Percentiles rank a stretch among this genome's conserved stretches.
Evolutionary conservation across 1,140 invertebrate species (phyloP).

Genomic region (Drosophila ironensis): DNA sequence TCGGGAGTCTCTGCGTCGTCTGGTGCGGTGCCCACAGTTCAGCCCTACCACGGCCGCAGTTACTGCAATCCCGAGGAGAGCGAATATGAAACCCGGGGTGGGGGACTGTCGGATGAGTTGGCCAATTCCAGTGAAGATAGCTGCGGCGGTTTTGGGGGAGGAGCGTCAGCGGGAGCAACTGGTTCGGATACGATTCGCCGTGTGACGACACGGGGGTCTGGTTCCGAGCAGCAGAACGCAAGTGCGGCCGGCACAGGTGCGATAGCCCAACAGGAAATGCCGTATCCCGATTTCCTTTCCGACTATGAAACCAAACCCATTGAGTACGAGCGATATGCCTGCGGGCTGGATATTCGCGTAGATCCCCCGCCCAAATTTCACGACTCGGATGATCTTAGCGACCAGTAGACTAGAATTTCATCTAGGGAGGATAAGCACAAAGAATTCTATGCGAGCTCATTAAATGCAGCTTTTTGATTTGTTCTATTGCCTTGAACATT

Average conservation of each 20-base stretch:
- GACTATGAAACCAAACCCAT: constrained; percentile 79
- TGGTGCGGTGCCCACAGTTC: constrained; percentile 4
- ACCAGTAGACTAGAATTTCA: constrained; percentile 54
- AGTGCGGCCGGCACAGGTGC: not conserved
- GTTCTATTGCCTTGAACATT: constrained; percentile 67
- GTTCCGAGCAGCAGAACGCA: not conserved
- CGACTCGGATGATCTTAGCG: constrained; percentile 76
- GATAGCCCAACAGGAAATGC: constrained; percentile 41
- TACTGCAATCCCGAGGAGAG: constrained; percentile 79
- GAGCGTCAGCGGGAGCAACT: constrained; percentile 13
- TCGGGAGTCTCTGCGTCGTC: constrained; percentile 23
- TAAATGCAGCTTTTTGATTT: constrained; percentile 69
- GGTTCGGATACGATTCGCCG: constrained; percentile 62
- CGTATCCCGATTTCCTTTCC: constrained; percentile 80
- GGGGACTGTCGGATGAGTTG: constrained; percentile 74
- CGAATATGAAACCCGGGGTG: constrained; percentile 65
- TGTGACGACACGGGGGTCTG: constrained; percentile 8
- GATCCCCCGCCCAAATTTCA: constrained; percentile 80
- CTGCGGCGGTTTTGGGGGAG: constrained; percentile 46
- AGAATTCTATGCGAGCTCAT: constrained; percentile 9
- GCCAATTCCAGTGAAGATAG: constrained; percentile 81
- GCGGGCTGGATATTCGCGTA: constrained; percentile 74
- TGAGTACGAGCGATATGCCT: constrained; percentile 77
- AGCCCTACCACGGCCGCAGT: constrained; percentile 66
- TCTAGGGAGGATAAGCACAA: not conserved